Percentiles rank a stretch among this genome's conserved stretches.
Evolutionary conservation across 2,113 vertebrate species (phyloP).

Genomic region (Chamaea fasciata): DNA sequence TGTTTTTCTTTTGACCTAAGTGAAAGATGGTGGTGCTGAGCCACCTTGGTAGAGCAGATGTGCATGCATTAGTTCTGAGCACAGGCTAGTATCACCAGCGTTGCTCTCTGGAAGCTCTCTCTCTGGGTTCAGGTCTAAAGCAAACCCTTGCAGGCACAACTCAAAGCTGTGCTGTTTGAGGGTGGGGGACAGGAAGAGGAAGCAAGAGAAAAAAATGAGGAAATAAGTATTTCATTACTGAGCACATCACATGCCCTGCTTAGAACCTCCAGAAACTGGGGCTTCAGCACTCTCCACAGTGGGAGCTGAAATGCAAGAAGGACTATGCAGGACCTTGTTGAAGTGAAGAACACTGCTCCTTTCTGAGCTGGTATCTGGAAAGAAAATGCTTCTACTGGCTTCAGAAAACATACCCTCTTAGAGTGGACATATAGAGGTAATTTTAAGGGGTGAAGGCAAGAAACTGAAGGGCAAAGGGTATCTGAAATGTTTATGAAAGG

Average conservation of each 20-base stretch:
- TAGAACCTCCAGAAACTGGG: background rate
- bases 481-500: background rate
- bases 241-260: background rate
- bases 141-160: background rate
- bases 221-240: background rate
- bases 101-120: background rate
- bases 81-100: accelerated
- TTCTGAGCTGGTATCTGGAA: background rate
- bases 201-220: background rate
- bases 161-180: background rate
- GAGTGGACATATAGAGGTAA: background rate
- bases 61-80: background rate
- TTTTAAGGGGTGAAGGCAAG: background rate
- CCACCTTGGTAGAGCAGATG: background rate
- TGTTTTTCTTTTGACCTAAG: background rate
- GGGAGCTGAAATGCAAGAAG: background rate
- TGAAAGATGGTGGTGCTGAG: background rate
- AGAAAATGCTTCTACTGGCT: background rate
- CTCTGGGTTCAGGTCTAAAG: background rate
- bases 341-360: background rate
- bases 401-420: background rate
- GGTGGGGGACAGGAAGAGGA: background rate
- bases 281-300: background rate
- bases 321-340: background rate
- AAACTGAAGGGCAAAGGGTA: background rate